phyloP scores from a whole-genome alignment of 2,113 vertebrate genomes.

The Pteruthius melanotis region DNA sequence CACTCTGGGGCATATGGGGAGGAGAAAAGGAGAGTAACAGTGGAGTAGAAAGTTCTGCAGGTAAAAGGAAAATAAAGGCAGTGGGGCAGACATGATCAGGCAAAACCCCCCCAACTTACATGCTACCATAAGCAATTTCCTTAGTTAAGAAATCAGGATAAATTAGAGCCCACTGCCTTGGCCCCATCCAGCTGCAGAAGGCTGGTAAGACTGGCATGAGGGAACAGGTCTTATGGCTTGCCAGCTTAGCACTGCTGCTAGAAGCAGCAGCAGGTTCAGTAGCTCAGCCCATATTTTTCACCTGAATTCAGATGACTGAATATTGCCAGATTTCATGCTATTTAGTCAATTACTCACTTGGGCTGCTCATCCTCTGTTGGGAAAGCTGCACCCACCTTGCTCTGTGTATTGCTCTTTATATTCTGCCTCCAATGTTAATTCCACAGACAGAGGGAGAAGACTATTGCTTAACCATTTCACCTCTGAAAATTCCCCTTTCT shows the following conservation, averaged over 20 bases:
- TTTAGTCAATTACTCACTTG: slow-evolving; percentile 38
- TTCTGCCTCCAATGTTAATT: background rate
- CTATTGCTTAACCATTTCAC: background rate
- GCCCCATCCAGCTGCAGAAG: background rate
- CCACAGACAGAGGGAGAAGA: background rate
- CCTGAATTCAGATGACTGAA: slow-evolving; percentile 28
- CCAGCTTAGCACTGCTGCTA: background rate
- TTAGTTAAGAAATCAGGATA: background rate
- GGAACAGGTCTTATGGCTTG: accelerated
- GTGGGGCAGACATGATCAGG: background rate
- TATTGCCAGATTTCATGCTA: slow-evolving; percentile 23
- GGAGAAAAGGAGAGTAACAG: background rate
- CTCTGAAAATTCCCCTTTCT: background rate
- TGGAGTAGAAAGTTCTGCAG: background rate
- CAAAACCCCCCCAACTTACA: background rate
- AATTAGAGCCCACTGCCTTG: background rate
- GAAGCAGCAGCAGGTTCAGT: slow-evolving; percentile 10
- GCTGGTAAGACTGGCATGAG: background rate
- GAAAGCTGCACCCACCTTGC: background rate
- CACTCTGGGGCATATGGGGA: background rate
- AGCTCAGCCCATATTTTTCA: slow-evolving; percentile 21
- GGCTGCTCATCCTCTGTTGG: background rate
- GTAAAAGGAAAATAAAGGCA: background rate
- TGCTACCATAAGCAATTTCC: background rate
- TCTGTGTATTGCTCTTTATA: background rate